Percentiles rank a stretch among this genome's conserved stretches.
Conservation (phyloP, 2,888 invertebrate species). For the Trichopria drosophilae region DNA sequence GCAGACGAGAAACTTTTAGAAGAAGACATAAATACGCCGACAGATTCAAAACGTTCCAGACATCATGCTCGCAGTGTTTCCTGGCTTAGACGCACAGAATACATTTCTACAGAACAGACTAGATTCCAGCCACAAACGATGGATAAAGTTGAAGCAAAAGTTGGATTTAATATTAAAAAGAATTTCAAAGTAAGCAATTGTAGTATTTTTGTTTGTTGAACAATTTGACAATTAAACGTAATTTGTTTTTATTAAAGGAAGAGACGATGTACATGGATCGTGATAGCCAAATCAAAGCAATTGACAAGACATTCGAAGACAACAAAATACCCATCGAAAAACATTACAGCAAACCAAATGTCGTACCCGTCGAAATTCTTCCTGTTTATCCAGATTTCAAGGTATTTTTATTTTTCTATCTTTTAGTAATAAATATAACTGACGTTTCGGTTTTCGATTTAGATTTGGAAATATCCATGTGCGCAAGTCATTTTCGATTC, state of each 20-base stretch:
- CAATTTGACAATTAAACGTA: background rate
- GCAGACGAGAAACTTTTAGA: conserved; percentile 95
- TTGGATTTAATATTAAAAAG: conserved; percentile 97
- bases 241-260: conserved; percentile 62
- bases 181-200: conserved; percentile 65
- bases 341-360: conserved; percentile 96
- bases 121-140: conserved; percentile 94
- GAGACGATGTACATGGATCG: conserved; percentile 95
- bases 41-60: conserved; percentile 85
- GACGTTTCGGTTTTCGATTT: conserved; percentile 25
- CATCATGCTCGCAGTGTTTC: conserved; percentile 97
- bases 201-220: conserved; percentile 6
- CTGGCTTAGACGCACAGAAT: conserved; percentile 97
- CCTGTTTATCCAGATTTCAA: conserved; percentile 94
- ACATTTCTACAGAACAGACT: conserved; percentile 98
- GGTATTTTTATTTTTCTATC: conserved; percentile 46
- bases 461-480: conserved; percentile 96
- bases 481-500: conserved; percentile 98
- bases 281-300: conserved; percentile 95
- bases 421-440: conserved; percentile 3
- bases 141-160: conserved; percentile 98
- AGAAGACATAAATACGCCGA: conserved; percentile 88
- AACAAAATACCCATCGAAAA: conserved; percentile 81
- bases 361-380: conserved; percentile 85
- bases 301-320: conserved; percentile 95